A percentile compares a stretch with the other conserved stretches of the same genome.
Conservation (phyloP, 2,113 vertebrate species). For the Calyptommatus sinebrachiatus region DNA sequence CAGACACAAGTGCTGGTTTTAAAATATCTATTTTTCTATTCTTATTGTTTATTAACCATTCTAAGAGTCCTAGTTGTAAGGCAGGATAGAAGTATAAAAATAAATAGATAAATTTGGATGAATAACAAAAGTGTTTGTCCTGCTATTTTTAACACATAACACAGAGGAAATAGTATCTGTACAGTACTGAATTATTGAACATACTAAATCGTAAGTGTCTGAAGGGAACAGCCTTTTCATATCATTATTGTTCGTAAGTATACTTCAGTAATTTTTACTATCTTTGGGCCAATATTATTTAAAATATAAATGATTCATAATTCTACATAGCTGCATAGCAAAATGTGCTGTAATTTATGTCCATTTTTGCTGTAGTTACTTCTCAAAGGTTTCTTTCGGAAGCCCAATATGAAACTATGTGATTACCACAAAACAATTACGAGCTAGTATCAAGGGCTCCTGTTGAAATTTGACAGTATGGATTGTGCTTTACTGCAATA, state of each 20-base stretch:
- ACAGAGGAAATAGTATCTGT: neutral
- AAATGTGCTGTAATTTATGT: conserved; percentile 49
- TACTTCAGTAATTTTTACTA: neutral
- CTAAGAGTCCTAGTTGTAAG: too few species aligned
- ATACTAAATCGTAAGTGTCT: neutral
- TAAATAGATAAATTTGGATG: neutral
- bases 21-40: too few species aligned
- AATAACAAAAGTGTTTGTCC: neutral
- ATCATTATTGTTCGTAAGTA: neutral
- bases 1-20: too few species aligned
- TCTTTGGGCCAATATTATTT: conserved; percentile 3
- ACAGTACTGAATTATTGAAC: neutral
- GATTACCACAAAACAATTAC: conserved; percentile 53
- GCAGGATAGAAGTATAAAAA: too few species aligned
- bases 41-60: too few species aligned
- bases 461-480: conserved; percentile 50
- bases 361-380: conserved; percentile 29
- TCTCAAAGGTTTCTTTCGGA: conserved; percentile 47
- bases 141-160: neutral
- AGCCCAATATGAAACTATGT: conserved; percentile 27
- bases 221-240: neutral
- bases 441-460: conserved; percentile 43
- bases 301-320: conserved; percentile 27
- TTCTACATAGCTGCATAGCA: conserved; percentile 32
- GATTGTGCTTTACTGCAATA: conserved; percentile 59